phyloP scores from a whole-genome alignment of 2,797 vertebrate species.

The Cryptoblepharus egeriae region DNA sequence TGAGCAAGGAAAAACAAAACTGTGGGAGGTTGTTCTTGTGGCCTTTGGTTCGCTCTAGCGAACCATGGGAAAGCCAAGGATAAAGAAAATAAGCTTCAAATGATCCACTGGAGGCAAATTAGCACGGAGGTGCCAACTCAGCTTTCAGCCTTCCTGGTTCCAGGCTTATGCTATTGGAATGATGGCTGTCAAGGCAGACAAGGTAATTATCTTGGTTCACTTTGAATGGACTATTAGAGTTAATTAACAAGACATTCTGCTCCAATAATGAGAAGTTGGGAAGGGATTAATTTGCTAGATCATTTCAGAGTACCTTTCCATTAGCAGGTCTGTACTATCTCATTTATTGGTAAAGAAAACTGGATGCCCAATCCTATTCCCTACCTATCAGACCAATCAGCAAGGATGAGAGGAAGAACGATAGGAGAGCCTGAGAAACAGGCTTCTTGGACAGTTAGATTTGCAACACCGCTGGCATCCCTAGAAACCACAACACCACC shows the following conservation, averaged over 20 bases:
- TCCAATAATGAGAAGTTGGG: slow-evolving; percentile 12
- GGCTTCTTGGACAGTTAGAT: too few relatives aligned
- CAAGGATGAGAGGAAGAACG: background rate
- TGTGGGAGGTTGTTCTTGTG: slow-evolving; percentile 39
- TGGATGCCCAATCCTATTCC: background rate
- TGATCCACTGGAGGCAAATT: slow-evolving; percentile 34
- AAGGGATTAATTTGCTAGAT: slow-evolving; percentile 22
- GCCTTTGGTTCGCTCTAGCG: background rate
- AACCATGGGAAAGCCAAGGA: slow-evolving; percentile 6
- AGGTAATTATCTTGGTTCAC: slow-evolving; percentile 36
- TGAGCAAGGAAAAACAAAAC: slow-evolving; percentile 48
- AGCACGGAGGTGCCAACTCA: slow-evolving; percentile 36
- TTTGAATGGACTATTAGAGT: slow-evolving; percentile 35
- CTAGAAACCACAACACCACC: too few relatives aligned
- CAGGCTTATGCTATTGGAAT: slow-evolving; percentile 10
- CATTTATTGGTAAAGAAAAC: background rate
- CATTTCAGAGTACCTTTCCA: background rate
- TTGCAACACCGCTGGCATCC: too few relatives aligned
- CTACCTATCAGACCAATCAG: background rate
- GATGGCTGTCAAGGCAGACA: background rate
- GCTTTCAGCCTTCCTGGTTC: background rate
- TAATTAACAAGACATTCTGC: slow-evolving; percentile 53
- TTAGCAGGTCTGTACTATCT: background rate
- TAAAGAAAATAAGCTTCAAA: slow-evolving; percentile 48
- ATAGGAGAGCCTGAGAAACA: too few relatives aligned